phyloP scores from a whole-genome alignment of 2,113 vertebrate genomes.

The Melanerpes aurifrons region DNA sequence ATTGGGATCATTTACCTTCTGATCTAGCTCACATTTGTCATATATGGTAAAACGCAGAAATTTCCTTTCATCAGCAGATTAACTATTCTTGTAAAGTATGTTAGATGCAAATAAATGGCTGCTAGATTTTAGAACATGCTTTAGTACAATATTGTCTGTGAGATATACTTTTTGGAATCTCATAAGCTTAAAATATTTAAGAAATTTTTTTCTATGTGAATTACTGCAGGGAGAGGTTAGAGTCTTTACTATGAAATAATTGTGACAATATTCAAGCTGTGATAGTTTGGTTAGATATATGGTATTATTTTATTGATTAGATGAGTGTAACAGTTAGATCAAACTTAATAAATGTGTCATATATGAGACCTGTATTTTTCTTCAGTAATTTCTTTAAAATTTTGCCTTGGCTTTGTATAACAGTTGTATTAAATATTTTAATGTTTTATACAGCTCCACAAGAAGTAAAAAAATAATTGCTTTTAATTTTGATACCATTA shows the following conservation, averaged over 20 bases:
- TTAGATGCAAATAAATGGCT: background rate
- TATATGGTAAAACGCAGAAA: constrained; percentile 28
- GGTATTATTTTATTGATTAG: background rate
- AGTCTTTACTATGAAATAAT: background rate
- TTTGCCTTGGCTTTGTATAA: background rate
- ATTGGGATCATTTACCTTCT: constrained; percentile 24
- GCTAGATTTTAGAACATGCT: background rate
- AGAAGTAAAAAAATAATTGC: background rate
- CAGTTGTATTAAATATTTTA: background rate
- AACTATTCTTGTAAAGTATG: constrained; percentile 30
- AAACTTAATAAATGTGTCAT: background rate
- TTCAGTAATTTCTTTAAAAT: background rate
- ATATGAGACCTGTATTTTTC: background rate
- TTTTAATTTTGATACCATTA: background rate
- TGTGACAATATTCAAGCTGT: background rate
- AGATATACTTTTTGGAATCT: background rate
- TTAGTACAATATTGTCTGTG: background rate
- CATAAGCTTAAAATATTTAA: background rate
- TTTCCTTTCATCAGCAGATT: constrained; percentile 57
- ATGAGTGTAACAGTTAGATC: background rate
- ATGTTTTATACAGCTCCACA: background rate
- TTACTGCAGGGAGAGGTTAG: background rate
- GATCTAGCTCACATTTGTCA: background rate
- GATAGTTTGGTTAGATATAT: background rate
- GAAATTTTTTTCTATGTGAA: background rate